Evolutionary conservation across 2,113 vertebrate species (phyloP).

Genomic region (Rostratula benghalensis): DNA sequence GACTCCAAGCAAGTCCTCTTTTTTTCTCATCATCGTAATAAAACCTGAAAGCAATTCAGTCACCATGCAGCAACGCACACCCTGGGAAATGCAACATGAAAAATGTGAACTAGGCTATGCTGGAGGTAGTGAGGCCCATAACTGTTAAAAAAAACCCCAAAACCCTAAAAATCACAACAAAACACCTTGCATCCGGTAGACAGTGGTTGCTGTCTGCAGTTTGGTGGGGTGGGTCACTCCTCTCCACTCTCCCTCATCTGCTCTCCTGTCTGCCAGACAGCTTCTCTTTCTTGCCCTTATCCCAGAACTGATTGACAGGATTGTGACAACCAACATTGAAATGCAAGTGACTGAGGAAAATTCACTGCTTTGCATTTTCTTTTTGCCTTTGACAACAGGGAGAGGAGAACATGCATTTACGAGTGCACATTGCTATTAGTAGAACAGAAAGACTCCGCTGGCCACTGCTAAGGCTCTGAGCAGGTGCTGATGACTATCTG

Average conservation of each 20-base stretch:
- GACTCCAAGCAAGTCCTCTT: neutral
- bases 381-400: neutral
- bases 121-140: neutral
- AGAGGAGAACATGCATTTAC: neutral
- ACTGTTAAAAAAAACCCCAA: neutral
- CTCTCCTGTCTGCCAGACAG: neutral
- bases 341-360: neutral
- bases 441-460: neutral
- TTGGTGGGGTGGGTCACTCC: neutral
- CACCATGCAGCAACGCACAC: rapidly evolving
- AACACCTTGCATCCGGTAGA: neutral
- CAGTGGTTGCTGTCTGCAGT: neutral
- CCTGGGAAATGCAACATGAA: neutral
- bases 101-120: neutral
- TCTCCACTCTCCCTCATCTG: neutral
- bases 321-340: neutral
- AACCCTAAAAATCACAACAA: neutral
- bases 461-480: neutral
- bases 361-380: neutral
- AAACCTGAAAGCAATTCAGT: neutral
- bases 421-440: neutral
- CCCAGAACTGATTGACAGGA: neutral
- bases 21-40: neutral
- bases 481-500: constrained; percentile 2
- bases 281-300: neutral